Conservation (phyloP, 2,113 vertebrate genomes). For the Phodopus roborovskii region DNA sequence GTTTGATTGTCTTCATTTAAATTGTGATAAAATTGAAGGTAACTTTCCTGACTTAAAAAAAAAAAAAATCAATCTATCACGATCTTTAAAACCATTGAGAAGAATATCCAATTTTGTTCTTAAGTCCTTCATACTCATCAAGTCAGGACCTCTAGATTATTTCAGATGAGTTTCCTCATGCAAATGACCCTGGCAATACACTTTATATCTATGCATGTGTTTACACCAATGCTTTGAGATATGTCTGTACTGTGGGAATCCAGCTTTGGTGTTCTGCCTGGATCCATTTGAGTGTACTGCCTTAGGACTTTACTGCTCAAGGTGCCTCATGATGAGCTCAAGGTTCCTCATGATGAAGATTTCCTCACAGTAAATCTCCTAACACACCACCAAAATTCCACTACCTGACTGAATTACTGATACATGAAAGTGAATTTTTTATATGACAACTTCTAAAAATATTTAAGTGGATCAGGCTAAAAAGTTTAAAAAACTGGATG, state of each 20-base stretch:
- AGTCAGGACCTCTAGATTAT: background rate
- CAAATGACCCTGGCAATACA: background rate
- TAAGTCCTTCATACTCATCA: background rate
- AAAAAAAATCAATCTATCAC: slow-evolving; percentile 15
- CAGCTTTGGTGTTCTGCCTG: background rate
- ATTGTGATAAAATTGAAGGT: slow-evolving; percentile 36
- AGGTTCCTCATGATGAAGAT: background rate
- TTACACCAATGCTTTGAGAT: background rate
- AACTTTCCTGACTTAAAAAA: slow-evolving; percentile 26
- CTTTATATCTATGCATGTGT: background rate
- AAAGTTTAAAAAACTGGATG: background rate
- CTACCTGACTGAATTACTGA: background rate
- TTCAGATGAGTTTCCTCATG: background rate
- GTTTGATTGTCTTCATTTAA: slow-evolving; percentile 68
- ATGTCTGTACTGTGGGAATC: background rate
- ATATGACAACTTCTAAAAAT: background rate
- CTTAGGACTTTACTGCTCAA: background rate
- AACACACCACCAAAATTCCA: background rate
- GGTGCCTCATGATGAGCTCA: background rate
- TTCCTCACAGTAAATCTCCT: background rate
- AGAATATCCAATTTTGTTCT: background rate
- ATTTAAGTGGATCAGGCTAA: background rate
- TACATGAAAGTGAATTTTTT: too few species aligned
- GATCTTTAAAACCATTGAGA: slow-evolving; percentile 32
- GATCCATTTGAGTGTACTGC: background rate